Base-by-base conservation (phyloP, 35 echinoderm and acorn worm genomes). In the Apostichopus californicus region DNA sequence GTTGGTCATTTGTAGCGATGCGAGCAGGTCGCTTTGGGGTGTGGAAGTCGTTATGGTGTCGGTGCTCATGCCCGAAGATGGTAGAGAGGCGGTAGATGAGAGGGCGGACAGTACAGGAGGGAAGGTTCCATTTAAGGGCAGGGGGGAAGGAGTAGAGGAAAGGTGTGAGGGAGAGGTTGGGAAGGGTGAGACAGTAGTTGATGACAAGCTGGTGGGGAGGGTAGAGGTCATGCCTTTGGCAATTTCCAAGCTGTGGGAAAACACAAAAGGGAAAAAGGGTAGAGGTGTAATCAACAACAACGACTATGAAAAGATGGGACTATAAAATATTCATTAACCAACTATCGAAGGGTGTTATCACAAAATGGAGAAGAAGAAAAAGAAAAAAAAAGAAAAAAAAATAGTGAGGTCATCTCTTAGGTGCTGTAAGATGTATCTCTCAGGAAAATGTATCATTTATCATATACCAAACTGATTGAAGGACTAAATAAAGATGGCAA, bases 231-330 rank as follows among this genome's bases (percentile, higher is more conserved):
- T 91, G 89, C 89, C 89, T 91, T 91, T 91, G 89, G 89, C 89
- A 78, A 91, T 77, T 91, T 91, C 89, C 89, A 91, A 91, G 89
- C 89, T 91, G 89, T 91, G 89, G 89, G 89, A 91, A 91, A 91
- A 91, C 89, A 91, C 89, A 91, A 91, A 91, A 91, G 89, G 89
- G 89, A 91, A 59, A 91, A 78, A 61, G 89, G 89, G 89, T 91
- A 91, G 15, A 78, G 89, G 77, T 77, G 89, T 78, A 78, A 91
- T 72, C 68, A 89, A 75, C 57, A 87, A 68, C 52, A 91, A 79
- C 89, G 22, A 78, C 55, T 78, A 79, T 78, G 77, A 91, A 68
- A 91, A 56, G 79, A 79, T 91, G 89, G 89, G 89, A 79, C 79
- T 89, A 79, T 91, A 91, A 46, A 78, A 91, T 91, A 79, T 79